Evolutionary conservation across 1,140 invertebrate species (phyloP), one percentile per base, ranked within the genome.

Genomic region (Drosophila burlai): DNA sequence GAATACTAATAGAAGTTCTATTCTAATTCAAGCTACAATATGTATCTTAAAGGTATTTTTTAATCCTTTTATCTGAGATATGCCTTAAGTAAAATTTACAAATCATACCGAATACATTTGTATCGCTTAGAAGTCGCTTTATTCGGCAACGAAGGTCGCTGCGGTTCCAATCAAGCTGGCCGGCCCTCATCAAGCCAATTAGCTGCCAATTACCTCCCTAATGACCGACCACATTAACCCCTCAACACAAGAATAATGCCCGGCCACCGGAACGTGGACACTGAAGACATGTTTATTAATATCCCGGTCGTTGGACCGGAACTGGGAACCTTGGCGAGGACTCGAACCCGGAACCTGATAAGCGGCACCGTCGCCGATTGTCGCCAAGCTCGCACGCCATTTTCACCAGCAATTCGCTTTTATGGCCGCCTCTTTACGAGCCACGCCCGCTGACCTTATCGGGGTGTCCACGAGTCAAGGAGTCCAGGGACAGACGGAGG

Each of bases 121-220:
- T 26, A 57, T 40, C 8, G 54, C 36, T 40, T 40, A 38, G 34
- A 55, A n/a, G 21, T 26, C 63, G 9, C 15, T 36, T 63, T 66
- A 34, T 45, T 67, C 1, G 38, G 26, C 38, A 10, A 1, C 6
- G 4, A 40, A 16, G 40, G 18, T 74, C 54, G 54, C 36, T 24
- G 61, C 21, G 47, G 47, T 26, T 63, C 47, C 43, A 84, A 80
- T 76, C 71, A 50, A 68, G 38, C 26, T 49, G 61, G 15, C 49
- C 36, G 47, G 34, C 42, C 55, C 34, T 60, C 52, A 55, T 81
- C 45, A 43, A 69, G 68, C 83, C 83, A 85, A 85, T 85, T 86
- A 86, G 83, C 68, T 79, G 83, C 68, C 83, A 85, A 86, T 85
- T 85, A 86, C 77, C 77, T 71, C 47, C 50, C 75, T 82, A 85